Percentiles rank a stretch among this genome's conserved stretches.
phyloP scores from a whole-genome alignment of 1,140 invertebrate species.

The Drosophila melanogaster region Release_6_plus_ISO1_MT NT_033777.3:28862501-28863000 shows the following conservation, averaged over 20 bases:
- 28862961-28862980: conserved; percentile 89
- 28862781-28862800: conserved; percentile 95
- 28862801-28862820: conserved; percentile 92
- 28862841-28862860: conserved; percentile 94
- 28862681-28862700: conserved; percentile 63
- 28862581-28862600: conserved; percentile 53
- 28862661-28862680: conserved; percentile 24
- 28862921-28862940: not conserved
- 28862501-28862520: conserved; percentile 73
- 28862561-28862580: conserved; percentile 63
- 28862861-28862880: conserved; percentile 93
- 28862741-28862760: conserved; percentile 33
- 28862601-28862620: conserved; percentile 38
- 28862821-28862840: conserved; percentile 95
- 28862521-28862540: conserved; percentile 62
- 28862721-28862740: conserved; percentile 27
- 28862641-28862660: conserved; percentile 25
- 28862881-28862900: conserved; percentile 91
- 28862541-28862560: conserved; percentile 67
- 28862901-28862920: conserved; percentile 57
- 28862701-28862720: conserved; percentile 67
- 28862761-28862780: conserved; percentile 89
- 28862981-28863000: conserved; percentile 88
- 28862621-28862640: conserved; percentile 10
- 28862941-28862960: conserved; percentile 62